Conservation (phyloP, 2,888 invertebrate species). For the Oligia fasciuncula region DNA sequence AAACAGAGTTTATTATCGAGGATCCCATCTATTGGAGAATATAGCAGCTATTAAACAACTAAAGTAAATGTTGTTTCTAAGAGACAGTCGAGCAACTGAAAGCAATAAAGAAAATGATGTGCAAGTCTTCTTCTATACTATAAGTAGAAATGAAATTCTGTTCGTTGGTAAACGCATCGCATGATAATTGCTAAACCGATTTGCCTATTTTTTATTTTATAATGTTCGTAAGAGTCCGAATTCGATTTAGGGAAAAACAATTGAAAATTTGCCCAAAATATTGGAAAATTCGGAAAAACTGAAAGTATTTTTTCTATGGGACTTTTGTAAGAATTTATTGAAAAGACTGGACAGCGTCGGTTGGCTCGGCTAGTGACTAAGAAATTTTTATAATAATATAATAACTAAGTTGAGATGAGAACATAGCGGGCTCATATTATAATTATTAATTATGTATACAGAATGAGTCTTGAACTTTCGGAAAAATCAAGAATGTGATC, state of each 20-base stretch:
- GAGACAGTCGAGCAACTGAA: too few species aligned
- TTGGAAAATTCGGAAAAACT: too few species aligned
- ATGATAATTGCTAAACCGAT: neutral
- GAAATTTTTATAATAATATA: neutral
- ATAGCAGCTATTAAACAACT: too few species aligned
- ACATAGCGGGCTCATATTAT: neutral
- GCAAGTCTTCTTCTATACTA: too few species aligned
- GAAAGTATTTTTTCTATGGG: too few species aligned
- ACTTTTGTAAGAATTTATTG: too few species aligned
- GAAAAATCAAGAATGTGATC: slow-evolving; percentile 15
- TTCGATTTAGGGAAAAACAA: neutral
- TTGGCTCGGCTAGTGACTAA: neutral
- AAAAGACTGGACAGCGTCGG: neutral
- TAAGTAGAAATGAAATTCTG: neutral
- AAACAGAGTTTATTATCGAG: too few species aligned
- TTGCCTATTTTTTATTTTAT: neutral
- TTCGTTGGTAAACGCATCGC: neutral
- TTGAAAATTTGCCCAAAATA: neutral
- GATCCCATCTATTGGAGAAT: too few species aligned
- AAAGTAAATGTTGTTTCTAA: too few species aligned
- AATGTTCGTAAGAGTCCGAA: neutral
- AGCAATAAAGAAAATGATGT: too few species aligned
- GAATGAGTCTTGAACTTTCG: slow-evolving; percentile 50
- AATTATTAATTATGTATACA: slow-evolving; percentile 36
- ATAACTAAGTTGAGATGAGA: slow-evolving; percentile 3